Evolutionary conservation across 2,113 vertebrate species (phyloP).

Genomic region (Cynoglossus semilaevis): DNA sequence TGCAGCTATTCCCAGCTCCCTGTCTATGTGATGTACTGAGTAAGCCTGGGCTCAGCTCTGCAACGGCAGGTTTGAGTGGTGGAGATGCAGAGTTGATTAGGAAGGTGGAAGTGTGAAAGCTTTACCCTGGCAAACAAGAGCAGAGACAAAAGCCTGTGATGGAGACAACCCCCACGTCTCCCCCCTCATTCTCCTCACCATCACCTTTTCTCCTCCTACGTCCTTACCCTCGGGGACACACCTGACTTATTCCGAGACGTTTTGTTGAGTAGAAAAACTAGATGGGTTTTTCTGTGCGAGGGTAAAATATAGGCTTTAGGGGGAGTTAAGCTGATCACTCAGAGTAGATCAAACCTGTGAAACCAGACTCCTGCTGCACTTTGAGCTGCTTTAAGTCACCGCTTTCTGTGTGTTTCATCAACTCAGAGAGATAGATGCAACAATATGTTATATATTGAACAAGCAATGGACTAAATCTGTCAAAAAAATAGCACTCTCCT

Average conservation of each 20-base stretch:
- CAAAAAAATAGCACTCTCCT: constrained; percentile 47
- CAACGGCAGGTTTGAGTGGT: constrained; percentile 12
- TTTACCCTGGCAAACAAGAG: constrained; percentile 46
- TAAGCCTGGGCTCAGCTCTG: constrained; percentile 24
- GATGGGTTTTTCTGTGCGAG: constrained; percentile 56
- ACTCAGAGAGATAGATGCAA: constrained; percentile 44
- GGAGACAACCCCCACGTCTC: constrained; percentile 24
- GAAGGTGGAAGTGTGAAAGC: constrained; percentile 19
- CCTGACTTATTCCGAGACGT: constrained; percentile 58
- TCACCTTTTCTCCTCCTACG: constrained; percentile 8
- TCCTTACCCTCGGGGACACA: constrained; percentile 49
- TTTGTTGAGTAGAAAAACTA: constrained; percentile 60
- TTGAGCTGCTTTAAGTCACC: constrained; percentile 36
- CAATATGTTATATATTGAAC: constrained; percentile 53
- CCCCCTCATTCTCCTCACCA: constrained; percentile 6
- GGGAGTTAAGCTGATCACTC: constrained; percentile 54
- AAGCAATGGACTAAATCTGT: constrained; percentile 68
- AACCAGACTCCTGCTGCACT: constrained; percentile 35
- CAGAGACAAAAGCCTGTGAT: constrained; percentile 42
- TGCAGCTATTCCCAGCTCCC: constrained; percentile 50
- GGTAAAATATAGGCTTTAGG: constrained; percentile 59
- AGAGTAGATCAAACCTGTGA: constrained; percentile 58
- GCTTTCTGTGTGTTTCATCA: constrained; percentile 62
- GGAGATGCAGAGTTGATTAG: constrained; percentile 24
- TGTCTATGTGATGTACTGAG: constrained; percentile 38